phyloP scores from a whole-genome alignment of 2,113 vertebrate genomes.

The Mohoua ochrocephala region DNA sequence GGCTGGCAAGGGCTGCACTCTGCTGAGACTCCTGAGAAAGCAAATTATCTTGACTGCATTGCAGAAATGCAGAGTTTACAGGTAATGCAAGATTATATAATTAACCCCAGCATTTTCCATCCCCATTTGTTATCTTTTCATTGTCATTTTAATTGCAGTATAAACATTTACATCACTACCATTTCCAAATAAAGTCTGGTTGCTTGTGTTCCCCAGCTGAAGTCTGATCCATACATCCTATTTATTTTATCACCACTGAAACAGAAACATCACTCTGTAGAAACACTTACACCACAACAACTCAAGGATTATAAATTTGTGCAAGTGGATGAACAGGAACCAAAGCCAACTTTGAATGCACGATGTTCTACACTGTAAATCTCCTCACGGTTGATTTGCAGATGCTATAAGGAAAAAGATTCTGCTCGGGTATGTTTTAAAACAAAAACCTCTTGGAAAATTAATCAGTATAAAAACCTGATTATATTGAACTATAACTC shows the following conservation, averaged over 20 bases:
- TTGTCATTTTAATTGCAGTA: not conserved
- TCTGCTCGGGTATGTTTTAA: not conserved
- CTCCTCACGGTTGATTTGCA: not conserved
- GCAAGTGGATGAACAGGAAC: not conserved
- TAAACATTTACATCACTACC: not conserved
- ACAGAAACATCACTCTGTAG: not conserved
- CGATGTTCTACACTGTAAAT: not conserved
- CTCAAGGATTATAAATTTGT: not conserved
- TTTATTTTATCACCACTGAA: not conserved
- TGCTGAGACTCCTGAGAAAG: slow-evolving; percentile 45
- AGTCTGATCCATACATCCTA: not conserved
- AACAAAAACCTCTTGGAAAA: slow-evolving; percentile 12
- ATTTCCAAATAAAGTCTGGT: not conserved
- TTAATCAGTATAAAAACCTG: not conserved
- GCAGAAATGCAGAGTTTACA: slow-evolving; percentile 49
- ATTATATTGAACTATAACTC: not conserved
- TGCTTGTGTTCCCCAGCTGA: not conserved
- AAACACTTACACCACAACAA: not conserved
- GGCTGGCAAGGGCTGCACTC: slow-evolving; percentile 26
- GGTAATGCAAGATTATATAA: not conserved
- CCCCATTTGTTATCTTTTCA: not conserved
- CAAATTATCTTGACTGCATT: slow-evolving; percentile 58
- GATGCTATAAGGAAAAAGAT: not conserved
- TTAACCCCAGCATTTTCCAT: not conserved
- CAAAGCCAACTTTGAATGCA: not conserved